Base-by-base conservation (phyloP, 1,140 invertebrate genomes). In the Drosophila suzukii region DNA sequence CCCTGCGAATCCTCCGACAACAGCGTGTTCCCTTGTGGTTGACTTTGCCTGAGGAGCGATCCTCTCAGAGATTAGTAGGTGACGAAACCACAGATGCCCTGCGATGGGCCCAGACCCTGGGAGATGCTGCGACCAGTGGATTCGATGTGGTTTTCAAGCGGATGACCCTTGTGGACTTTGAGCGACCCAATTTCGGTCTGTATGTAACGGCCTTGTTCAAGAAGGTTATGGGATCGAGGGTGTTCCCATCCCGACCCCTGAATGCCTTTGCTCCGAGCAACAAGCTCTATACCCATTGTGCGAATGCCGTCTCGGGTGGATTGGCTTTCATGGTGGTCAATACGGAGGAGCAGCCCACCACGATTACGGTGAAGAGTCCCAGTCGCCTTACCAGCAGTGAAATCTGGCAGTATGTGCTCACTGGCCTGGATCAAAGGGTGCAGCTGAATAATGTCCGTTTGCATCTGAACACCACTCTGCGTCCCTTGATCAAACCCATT, bases 311-410 rank as follows among this genome's bases (percentile, higher is more conserved):
- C 6, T 91, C 90, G 0, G 91, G 91, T 0, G 91, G 84, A 27
- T 47, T 92, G 38, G 76, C 90, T 0, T 89, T 92, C 15, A 92
- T 92, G 90, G 89, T 91, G 36, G 78, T 92, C 30, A 92, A 92
- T 46, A 90, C 78, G 0, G 84, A 90, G 43, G 84, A 91, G 3
- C 65, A 80, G 41, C 63, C 78, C 2, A 61, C 73, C 0, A 77
- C 90, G 10, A 90, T 92, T 6, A 76, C 88, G 0, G 68, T 91
- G 12, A 67, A 77, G 6, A 88, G 84, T 32, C n/a, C 71, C 27
- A 83, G 49, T n/a, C 73, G 59, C n/a, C 43, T 91, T 10, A 27
- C 67, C 6, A 81, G 75, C 57, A 78, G 78, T 13, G 91, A 92
- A 12, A 70, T 91, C 11, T 91, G 90, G 88, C 74, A 92, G 44